Percentiles rank a stretch among this genome's conserved stretches.
phyloP scores from a whole-genome alignment of 2,797 vertebrate genomes.

The Muscicapa comitata region DNA sequence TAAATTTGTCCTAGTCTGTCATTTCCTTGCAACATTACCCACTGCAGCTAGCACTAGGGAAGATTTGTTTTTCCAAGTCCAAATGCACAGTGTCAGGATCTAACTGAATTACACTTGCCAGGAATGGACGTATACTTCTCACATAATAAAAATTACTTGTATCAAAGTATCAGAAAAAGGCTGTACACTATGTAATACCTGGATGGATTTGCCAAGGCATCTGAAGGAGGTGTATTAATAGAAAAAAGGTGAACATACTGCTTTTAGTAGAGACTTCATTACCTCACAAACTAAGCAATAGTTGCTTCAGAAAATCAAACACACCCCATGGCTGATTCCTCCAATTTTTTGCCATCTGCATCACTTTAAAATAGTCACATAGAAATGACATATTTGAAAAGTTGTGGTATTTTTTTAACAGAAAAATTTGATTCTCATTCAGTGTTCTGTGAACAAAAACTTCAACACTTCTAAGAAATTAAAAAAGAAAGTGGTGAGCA shows the following conservation, averaged over 20 bases:
- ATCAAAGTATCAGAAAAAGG: neutral
- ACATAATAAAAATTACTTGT: neutral
- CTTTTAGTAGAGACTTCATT: neutral
- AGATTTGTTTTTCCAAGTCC: neutral
- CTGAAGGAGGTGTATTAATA: neutral
- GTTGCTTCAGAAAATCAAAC: neutral
- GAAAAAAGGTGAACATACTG: neutral
- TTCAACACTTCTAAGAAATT: constrained; percentile 29
- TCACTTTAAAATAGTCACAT: constrained; percentile 11
- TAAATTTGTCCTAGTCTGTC: neutral
- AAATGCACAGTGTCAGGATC: neutral
- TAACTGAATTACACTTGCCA: neutral
- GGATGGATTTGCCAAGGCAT: neutral
- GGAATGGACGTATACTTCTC: neutral
- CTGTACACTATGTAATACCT: neutral
- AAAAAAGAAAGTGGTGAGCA: neutral
- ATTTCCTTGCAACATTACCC: neutral
- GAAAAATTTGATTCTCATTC: constrained; percentile 14
- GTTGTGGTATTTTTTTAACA: neutral
- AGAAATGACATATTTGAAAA: constrained; percentile 13
- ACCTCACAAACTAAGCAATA: neutral
- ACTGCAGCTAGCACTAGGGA: neutral
- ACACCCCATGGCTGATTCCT: neutral
- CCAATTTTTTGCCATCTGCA: constrained; percentile 14
- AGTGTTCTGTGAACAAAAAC: constrained; percentile 25